Base-by-base conservation (phyloP, 2,113 vertebrate genomes). In the Chamaetylas fuelleborni region DNA sequence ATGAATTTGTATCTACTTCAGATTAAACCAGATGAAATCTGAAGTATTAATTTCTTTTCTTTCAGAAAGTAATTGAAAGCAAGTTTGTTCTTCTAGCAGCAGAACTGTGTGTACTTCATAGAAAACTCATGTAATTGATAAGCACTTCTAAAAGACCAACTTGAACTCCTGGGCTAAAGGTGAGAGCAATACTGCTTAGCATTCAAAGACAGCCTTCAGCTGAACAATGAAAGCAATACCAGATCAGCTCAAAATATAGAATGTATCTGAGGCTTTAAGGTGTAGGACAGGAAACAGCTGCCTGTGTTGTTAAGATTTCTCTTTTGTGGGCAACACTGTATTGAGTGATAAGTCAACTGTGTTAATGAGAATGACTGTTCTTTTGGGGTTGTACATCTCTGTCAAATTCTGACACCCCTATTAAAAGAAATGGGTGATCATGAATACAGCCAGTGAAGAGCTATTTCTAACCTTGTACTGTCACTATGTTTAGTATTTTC, bases 11-110 rank as follows among this genome's bases (percentile, higher is more conserved):
- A 88, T 60, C 51, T 42, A 58, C 81, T 86, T 79, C 66, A 82
- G 77, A 87, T 86, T 62, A 78, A 86, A 66, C 69, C 40, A 90
- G 78, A 88, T 93, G 42, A 86, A 80, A 80, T 88, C 33, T 78
- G 47, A 90, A 93, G 67, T 90, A 40, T 83, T 92, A 14, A 56
- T 90, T 78, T 51, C 45, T 69, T 84, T 84, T 64, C 42, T 86
- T 77, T 47, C 4, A 10, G 77, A 83, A 92, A 73, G 61, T 74
- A 93, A 90, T 92, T 88, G 82, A 92, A 95, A 90, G 50, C 26
- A 83, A 58, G n/a, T 74, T 74, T 6, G 1, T 85, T 90, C 45
- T 80, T 82, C n/a, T 66, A 50, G 61, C 24, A 67, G 51, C 1
- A 7, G 31, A 92, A 79, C 6, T 77, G 42, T 61, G 74, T 4